phyloP scores from a whole-genome alignment of 92 coral and sea anemone species.

The Umimayanthus kanabou region DNA sequence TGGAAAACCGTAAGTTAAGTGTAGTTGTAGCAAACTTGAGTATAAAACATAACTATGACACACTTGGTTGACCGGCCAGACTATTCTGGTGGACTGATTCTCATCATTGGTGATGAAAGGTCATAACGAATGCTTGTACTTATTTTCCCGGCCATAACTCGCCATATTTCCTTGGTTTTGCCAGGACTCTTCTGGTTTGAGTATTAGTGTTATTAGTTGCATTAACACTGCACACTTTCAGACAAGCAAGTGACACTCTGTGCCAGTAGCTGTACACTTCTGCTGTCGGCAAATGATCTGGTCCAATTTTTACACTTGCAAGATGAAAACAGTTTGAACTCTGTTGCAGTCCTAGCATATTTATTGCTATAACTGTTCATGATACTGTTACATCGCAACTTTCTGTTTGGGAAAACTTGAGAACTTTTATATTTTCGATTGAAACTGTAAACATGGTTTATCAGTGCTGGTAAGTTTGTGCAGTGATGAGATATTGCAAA shows the following conservation, averaged over 20 bases:
- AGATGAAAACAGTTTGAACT: slow-evolving; percentile 70
- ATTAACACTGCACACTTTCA: neutral
- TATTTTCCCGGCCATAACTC: neutral
- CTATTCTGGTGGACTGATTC: neutral
- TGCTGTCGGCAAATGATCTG: slow-evolving; percentile 67
- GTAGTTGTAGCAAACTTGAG: no score
- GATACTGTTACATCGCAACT: slow-evolving; percentile 13
- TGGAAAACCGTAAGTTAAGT: slow-evolving; percentile 80
- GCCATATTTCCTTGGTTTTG: no score
- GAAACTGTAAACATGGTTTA: no score
- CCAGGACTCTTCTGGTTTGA: no score
- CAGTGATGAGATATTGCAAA: no score
- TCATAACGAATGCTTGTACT: no score
- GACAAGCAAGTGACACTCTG: slow-evolving; percentile 95
- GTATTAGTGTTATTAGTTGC: no score
- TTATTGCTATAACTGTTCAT: slow-evolving; percentile 24
- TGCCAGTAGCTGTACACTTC: slow-evolving; percentile 63
- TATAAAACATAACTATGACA: no score
- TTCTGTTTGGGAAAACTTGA: neutral
- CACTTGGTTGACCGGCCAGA: neutral
- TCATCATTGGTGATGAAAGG: neutral
- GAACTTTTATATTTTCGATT: no score
- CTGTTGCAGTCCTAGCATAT: slow-evolving; percentile 12
- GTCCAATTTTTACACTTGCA: slow-evolving; percentile 98
- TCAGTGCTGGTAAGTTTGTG: no score